A percentile compares a stretch with the other conserved stretches of the same genome.
Conservation (phyloP, 2,888 invertebrate genomes). For the Agonopterix arenella region DNA sequence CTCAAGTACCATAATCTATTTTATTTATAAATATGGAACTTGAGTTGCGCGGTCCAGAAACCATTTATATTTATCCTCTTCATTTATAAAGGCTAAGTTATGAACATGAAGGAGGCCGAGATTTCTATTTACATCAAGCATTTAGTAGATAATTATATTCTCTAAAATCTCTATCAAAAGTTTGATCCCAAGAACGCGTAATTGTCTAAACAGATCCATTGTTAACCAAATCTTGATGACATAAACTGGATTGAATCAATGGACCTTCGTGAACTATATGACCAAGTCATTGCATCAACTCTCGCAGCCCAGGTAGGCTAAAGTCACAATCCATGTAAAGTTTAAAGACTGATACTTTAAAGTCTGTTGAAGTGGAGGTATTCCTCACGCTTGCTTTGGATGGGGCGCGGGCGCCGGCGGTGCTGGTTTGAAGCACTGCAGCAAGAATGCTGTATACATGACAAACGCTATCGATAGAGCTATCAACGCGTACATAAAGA, state of each 20-base stretch:
- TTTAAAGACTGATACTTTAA: neutral
- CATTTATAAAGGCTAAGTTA: no score
- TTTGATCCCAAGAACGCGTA: constrained; percentile 66
- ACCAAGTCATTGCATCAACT: constrained; percentile 11
- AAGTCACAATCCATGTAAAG: constrained; percentile 10
- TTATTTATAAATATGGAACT: no score
- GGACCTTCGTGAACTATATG: constrained; percentile 26
- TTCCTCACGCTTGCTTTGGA: constrained; percentile 80
- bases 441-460: constrained; percentile 92
- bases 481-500: constrained; percentile 95
- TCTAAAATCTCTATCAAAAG: constrained; percentile 37
- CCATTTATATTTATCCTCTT: no score
- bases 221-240: constrained; percentile 23
- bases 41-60: no score
- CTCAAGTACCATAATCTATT: no score
- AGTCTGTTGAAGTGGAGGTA: neutral
- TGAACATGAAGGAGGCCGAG: no score
- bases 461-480: constrained; percentile 91
- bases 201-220: constrained; percentile 29
- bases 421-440: constrained; percentile 91
- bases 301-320: neutral
- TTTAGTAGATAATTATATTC: constrained; percentile 7
- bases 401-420: constrained; percentile 79
- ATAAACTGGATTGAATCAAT: constrained; percentile 19
- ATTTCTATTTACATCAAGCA: no score